Evolutionary conservation across 1,140 invertebrate species (phyloP).

Genomic region (Halesus radiatus): DNA sequence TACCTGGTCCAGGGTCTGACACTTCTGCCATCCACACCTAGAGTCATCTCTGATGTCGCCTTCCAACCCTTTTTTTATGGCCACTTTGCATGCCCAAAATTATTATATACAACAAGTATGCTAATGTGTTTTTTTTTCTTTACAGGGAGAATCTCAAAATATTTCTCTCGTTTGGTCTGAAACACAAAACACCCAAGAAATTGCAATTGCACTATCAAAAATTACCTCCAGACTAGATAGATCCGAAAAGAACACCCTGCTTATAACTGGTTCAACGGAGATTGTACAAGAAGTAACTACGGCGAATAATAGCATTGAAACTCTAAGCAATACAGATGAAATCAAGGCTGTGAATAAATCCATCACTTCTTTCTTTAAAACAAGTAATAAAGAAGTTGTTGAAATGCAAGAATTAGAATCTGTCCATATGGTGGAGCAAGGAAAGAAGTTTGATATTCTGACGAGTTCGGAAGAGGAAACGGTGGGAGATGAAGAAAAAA

Average conservation of each 20-base stretch:
- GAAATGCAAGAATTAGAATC: background rate
- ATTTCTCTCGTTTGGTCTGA: constrained; percentile 41
- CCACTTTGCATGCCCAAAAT: no score
- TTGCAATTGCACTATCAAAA: constrained; percentile 5
- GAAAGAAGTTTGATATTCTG: constrained; percentile 45
- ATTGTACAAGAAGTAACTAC: no score
- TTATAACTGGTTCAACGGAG: no score
- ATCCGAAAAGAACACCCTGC: background rate
- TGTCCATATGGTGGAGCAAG: background rate
- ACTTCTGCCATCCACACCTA: no score
- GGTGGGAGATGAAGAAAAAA: constrained; percentile 8
- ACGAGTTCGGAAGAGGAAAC: constrained; percentile 44
- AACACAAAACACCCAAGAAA: constrained; percentile 34
- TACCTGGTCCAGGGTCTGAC: no score
- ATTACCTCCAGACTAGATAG: background rate
- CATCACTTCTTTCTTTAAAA: constrained; percentile 27
- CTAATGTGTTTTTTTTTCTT: background rate
- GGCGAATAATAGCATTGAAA: no score
- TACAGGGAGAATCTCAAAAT: constrained; percentile 36
- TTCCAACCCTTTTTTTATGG: no score
- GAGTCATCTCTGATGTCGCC: no score
- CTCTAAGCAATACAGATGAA: background rate
- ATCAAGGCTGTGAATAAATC: background rate
- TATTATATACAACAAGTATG: no score
- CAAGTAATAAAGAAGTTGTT: background rate